A percentile compares a stretch with the other conserved stretches of the same genome.
Conservation (phyloP, 1,140 invertebrate genomes). For the Hyphantria cunea region DNA sequence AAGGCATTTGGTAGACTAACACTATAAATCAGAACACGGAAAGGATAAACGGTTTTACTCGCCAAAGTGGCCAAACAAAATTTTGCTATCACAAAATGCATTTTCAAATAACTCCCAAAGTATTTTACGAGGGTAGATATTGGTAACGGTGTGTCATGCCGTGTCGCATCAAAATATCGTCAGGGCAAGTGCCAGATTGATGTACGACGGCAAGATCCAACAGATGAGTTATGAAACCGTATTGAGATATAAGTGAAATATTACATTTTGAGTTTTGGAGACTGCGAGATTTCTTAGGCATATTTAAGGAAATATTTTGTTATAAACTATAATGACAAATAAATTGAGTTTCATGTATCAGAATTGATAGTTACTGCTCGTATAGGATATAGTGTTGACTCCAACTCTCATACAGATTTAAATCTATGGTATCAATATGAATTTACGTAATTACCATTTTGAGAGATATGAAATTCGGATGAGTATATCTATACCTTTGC, state of each 20-base stretch:
- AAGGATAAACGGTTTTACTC: not conserved
- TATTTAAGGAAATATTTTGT: not conserved
- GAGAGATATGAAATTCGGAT: no score
- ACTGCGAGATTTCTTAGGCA: not conserved
- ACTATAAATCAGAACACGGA: not conserved
- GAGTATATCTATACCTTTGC: no score
- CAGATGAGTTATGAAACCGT: not conserved
- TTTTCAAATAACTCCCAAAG: constrained; percentile 5
- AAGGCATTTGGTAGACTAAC: not conserved
- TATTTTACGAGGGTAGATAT: constrained; percentile 20
- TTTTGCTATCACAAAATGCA: constrained; percentile 19
- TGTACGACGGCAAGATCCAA: constrained; percentile 34
- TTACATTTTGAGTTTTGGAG: constrained; percentile 9
- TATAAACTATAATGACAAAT: no score
- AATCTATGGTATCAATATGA: no score
- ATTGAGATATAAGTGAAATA: constrained; percentile 16
- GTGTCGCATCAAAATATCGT: constrained; percentile 46
- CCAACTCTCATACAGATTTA: no score
- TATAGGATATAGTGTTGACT: no score
- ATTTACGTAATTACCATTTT: no score
- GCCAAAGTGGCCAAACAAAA: not conserved
- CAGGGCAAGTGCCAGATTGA: constrained; percentile 55
- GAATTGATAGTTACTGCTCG: no score
- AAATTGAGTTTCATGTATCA: no score
- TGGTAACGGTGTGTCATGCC: constrained; percentile 15